These are phyloP conservation scores for Donacobius atricapilla DNA, from an alignment of 2,113 vertebrate species.

Conservation along the genomic window DNA sequence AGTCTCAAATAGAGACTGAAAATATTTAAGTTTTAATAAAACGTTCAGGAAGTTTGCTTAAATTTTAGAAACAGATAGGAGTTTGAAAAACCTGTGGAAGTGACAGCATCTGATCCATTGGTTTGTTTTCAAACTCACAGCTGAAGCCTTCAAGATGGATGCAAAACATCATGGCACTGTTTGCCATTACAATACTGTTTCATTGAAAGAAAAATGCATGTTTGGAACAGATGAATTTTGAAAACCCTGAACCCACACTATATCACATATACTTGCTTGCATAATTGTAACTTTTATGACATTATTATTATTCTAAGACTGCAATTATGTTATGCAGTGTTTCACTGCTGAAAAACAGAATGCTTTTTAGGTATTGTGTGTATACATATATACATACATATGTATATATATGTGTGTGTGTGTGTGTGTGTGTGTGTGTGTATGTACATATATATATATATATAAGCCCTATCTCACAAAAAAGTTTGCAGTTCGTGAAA, in stretches of 20 bases:
- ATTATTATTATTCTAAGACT: background rate
- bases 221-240: background rate
- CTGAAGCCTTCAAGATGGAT: background rate
- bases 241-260: background rate
- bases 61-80: background rate
- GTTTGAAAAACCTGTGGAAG: background rate
- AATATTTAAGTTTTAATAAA: background rate
- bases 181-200: background rate
- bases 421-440: fast-evolving
- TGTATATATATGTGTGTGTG: too few relatives aligned
- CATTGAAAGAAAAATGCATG: background rate
- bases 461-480: background rate
- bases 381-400: too few relatives aligned
- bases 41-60: background rate
- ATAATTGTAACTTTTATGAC: background rate
- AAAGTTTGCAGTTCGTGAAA: background rate
- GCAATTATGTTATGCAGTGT: background rate
- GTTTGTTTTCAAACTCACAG: background rate
- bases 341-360: background rate
- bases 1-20: background rate
- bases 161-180: background rate
- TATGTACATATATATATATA: background rate
- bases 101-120: background rate
- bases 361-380: background rate
- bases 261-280: background rate